Evolutionary conservation across 2,888 invertebrate genomes (phyloP).

Genomic region (Drosophila macrospina): DNA sequence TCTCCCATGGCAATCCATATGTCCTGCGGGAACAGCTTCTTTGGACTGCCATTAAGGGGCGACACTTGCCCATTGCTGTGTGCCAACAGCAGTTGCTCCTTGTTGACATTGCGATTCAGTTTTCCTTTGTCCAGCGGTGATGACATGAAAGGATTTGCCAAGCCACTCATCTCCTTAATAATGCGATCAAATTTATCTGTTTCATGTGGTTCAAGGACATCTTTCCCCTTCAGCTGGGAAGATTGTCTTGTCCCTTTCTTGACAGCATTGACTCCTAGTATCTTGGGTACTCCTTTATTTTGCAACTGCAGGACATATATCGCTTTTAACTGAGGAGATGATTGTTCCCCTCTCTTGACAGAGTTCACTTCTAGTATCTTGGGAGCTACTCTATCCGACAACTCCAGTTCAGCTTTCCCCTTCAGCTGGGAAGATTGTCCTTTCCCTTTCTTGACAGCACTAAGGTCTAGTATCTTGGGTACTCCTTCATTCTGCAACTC

Average conservation of each 20-base stretch:
- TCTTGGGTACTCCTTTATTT: too few relatives aligned
- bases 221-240: background rate
- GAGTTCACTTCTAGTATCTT: too few relatives aligned
- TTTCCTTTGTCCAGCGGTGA: background rate
- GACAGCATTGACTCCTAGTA: background rate
- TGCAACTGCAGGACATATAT: too few relatives aligned
- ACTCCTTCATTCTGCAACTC: too few relatives aligned
- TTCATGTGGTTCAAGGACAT: background rate
- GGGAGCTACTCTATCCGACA: too few relatives aligned
- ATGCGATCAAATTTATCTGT: background rate
- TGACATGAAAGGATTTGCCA: background rate
- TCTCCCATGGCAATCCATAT: conserved; percentile 18
- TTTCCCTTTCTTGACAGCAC: background rate
- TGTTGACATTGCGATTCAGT: too few relatives aligned
- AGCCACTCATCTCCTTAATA: background rate
- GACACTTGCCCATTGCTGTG: conserved; percentile 28
- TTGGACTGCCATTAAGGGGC: background rate
- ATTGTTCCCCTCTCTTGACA: too few relatives aligned
- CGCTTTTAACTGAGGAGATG: too few relatives aligned
- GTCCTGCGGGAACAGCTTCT: conserved; percentile 10
- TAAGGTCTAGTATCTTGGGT: too few relatives aligned
- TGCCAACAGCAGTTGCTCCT: conserved; percentile 28
- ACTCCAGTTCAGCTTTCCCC: background rate
- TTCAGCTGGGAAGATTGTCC: background rate
- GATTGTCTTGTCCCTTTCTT: background rate